Conservation (phyloP, 2,888 invertebrate genomes). For the Bellardia bayeri region DNA sequence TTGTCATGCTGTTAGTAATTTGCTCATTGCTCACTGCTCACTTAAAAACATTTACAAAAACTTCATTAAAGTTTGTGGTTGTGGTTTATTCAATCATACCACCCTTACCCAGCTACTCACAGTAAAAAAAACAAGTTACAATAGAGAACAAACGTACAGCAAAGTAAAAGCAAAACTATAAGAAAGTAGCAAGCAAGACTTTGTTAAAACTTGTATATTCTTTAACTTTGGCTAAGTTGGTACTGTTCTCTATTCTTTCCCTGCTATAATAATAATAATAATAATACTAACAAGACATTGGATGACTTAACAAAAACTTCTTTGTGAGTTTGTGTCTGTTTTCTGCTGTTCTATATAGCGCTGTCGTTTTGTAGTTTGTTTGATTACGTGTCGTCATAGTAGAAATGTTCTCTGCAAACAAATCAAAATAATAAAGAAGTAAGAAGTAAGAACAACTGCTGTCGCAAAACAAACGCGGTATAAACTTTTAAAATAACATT, state of each 20-base stretch:
- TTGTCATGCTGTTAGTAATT: constrained; percentile 45
- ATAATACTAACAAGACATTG: constrained; percentile 38
- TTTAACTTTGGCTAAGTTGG: constrained; percentile 34
- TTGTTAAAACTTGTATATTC: constrained; percentile 42
- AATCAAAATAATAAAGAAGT: constrained; percentile 16
- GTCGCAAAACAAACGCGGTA: not conserved
- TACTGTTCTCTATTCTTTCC: not conserved
- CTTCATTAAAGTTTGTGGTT: constrained; percentile 51
- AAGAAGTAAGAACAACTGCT: not conserved
- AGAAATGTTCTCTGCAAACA: not conserved
- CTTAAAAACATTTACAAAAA: constrained; percentile 57
- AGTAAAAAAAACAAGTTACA: not conserved
- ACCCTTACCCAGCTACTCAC: not conserved
- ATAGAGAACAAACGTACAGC: not conserved
- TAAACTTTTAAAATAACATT: constrained; percentile 3
- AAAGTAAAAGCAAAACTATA: not conserved
- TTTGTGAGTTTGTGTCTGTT: constrained; percentile 18
- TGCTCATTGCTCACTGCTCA: constrained; percentile 25
- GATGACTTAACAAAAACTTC: constrained; percentile 69
- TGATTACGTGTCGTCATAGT: constrained; percentile 69
- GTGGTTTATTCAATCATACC: constrained; percentile 27
- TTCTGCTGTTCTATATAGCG: not conserved
- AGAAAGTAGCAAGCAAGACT: constrained; percentile 18
- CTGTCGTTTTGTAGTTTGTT: constrained; percentile 58
- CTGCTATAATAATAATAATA: constrained; percentile 53